Percentiles rank a stretch among this genome's conserved stretches.
phyloP scores from a whole-genome alignment of 1,140 invertebrate species.

The Protaetia brevitarsis region DNA sequence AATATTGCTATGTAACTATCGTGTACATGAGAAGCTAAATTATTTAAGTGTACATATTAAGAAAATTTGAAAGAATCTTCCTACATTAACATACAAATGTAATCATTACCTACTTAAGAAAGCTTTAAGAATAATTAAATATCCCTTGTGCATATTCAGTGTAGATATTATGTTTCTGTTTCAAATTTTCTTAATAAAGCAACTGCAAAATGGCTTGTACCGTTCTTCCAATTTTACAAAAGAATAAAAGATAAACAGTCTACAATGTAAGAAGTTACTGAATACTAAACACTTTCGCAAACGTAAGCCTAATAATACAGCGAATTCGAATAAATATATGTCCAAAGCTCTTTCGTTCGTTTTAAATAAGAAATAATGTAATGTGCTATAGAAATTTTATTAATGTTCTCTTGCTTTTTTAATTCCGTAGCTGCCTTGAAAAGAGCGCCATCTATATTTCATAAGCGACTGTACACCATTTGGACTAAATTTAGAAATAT shows the following conservation, averaged over 20 bases:
- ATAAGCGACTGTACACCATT: too few relatives aligned
- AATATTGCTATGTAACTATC: not conserved
- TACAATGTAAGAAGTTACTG: constrained; percentile 1
- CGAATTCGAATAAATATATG: not conserved
- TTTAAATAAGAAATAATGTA: not conserved
- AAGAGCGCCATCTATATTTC: too few relatives aligned
- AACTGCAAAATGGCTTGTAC: constrained; percentile 31
- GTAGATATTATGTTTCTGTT: not conserved
- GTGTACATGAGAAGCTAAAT: not conserved
- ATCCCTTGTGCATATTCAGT: too few relatives aligned
- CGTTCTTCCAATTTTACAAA: constrained; percentile 34
- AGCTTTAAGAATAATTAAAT: too few relatives aligned
- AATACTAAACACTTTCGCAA: not conserved
- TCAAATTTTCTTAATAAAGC: constrained; percentile 4
- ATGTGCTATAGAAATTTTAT: not conserved
- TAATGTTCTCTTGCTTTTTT: too few relatives aligned
- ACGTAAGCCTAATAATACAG: constrained; percentile 10
- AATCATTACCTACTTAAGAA: too few relatives aligned
- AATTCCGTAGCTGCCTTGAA: too few relatives aligned
- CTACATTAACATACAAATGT: too few relatives aligned
- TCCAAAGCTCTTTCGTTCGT: constrained; percentile 3
- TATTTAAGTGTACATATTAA: not conserved
- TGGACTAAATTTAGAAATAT: too few relatives aligned
- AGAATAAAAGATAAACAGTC: not conserved
- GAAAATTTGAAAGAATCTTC: constrained; percentile 5